phyloP scores from a whole-genome alignment of 92 coral and sea anemone genomes.

The Porites cylindrica region DNA sequence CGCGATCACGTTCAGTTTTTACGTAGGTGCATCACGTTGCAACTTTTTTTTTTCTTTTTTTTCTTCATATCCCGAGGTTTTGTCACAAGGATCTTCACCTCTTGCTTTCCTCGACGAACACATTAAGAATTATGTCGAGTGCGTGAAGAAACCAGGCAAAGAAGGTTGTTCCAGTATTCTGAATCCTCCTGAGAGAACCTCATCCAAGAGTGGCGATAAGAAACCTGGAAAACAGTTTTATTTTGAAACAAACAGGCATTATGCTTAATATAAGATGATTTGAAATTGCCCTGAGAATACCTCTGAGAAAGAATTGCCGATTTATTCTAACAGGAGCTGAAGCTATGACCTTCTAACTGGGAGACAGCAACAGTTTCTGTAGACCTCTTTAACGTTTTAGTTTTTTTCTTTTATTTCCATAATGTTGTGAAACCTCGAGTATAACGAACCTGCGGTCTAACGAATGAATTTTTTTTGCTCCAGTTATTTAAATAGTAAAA shows the following conservation, averaged over 20 bases:
- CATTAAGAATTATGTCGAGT: slow-evolving; percentile 53
- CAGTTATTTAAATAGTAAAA: no score
- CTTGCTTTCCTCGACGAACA: slow-evolving; percentile 50
- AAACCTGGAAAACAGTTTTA: background rate
- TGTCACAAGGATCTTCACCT: slow-evolving; percentile 61
- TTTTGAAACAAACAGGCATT: slow-evolving; percentile 21
- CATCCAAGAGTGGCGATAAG: background rate
- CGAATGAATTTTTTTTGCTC: no score
- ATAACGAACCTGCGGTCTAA: no score
- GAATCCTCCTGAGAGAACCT: slow-evolving; percentile 39
- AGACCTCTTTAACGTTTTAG: no score
- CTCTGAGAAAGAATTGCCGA: no score
- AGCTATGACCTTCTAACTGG: no score
- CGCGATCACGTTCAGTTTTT: background rate
- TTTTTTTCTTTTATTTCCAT: no score
- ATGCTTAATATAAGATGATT: background rate
- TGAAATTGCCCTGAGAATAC: background rate
- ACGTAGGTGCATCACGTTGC: background rate
- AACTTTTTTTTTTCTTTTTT: background rate
- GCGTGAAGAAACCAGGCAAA: slow-evolving; percentile 22
- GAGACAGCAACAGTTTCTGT: no score
- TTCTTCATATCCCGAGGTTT: slow-evolving; percentile 12
- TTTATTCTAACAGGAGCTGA: no score
- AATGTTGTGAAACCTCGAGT: no score
- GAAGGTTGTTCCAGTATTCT: slow-evolving; percentile 33